Evolutionary conservation across 1,140 invertebrate species (phyloP), one percentile per base, ranked within the genome.

Genomic region (Diorhabda elongata): DNA sequence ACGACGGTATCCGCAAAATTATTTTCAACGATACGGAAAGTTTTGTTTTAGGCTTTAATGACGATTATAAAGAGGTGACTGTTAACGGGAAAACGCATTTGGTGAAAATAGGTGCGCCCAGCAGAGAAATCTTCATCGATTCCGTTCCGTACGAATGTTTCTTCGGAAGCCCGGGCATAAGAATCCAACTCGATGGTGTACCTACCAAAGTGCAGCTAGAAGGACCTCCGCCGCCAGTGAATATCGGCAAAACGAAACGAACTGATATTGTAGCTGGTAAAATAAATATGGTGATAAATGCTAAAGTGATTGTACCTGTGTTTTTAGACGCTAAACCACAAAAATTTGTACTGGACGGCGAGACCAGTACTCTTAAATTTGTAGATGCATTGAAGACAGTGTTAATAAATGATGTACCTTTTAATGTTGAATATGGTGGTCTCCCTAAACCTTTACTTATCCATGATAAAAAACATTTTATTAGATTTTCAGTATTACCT

Each of bases 111-210:
- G 97, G 97, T 47, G 92, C 91, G 41, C 96, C 96, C 0, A 96
- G 94, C 0, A 85, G 95, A 64, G 96, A 98, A 80, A 83, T 99
- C 2, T 95, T 91, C 73, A 89, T 98, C 43, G 93, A 98, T 80
- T 91, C 90, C 26, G 84, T 87, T 44, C 92, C 90, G 85, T 96
- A 94, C 75, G 92, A 95, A 77, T 93, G 93, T 77, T 92, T 91
- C 73, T 98, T 98, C 81, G 96, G 95, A 62, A 95, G 95, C 3
- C 90, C 93, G 57, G 89, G 93, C 1, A 88, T 97, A 4, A 85
- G 85, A 9, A 88, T 98, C n/a, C 89, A 92, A 6, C 82, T 99
- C 8, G 89, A 92, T 75, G 92, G 92, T 0, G 89, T 91, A 71
- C 83, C 88, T 58, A 87, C 91, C 67, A 84, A 86, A 43, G 83